Base-by-base conservation (phyloP, 2,888 invertebrate genomes). In the Zonitis immaculata region DNA sequence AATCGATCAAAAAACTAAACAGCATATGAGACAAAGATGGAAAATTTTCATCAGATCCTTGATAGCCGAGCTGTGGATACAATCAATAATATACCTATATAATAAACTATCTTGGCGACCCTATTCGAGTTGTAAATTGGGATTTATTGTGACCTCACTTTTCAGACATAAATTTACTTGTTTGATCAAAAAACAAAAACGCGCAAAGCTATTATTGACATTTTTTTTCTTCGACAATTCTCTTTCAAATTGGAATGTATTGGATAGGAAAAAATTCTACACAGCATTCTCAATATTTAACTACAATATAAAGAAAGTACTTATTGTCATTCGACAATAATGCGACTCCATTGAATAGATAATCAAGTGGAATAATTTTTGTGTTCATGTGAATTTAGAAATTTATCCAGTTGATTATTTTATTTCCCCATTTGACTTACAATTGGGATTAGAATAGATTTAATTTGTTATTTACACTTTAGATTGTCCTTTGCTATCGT, bases 21-120 rank as follows among this genome's bases (percentile, higher is more conserved):
- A 20, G 1, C 25, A 43, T 12, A 22, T 2, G 3, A 18, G 8
- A 14, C 1, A 11, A 27, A 26, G 47, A 44, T 6, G 8, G 49
- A 49, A 26, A 49, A 32, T n/a, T 18, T 6, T 35, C 26, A 12
- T n/a, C 42, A 42, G 49, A 55, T 52, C 56, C 49, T 56, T 56
- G 56, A 56, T n/a, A n/a, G n/a, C n/a, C n/a, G n/a, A 56, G 52
- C 56, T 56, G 52, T 44, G 18, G 16, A 39, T 9, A n/a, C 47
- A 56, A 56, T 56, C 56, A 50, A 56, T 56, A 56, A 30, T 4
- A 39, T 22, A n/a, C n/a, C 32, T 30, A 42, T 39, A 16, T n/a
- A 26, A 39, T 18, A 42, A 42, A 22, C 18, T 43, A 9, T 30
- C 46, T 49, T n/a, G n/a, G n/a, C n/a, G 51, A 54, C 14, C 44